A percentile compares a stretch with the other conserved stretches of the same genome.
phyloP scores from a whole-genome alignment of 2,113 vertebrate species.

The Sterna hirundo region DNA sequence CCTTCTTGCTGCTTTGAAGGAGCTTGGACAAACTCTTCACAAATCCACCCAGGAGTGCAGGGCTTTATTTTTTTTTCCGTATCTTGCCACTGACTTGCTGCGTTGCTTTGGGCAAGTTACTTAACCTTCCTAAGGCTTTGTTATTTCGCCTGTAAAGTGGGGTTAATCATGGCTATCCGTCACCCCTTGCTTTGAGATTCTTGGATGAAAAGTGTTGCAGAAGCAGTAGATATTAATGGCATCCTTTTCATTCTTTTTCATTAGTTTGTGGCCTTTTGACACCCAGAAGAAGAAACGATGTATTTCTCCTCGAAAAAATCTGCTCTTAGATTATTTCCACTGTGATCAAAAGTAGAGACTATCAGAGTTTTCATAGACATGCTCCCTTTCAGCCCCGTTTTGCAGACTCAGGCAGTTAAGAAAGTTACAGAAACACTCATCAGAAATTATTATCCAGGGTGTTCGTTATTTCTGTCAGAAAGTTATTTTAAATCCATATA shows the following conservation, averaged over 20 bases:
- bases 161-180: constrained; percentile 39
- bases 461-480: background rate
- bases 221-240: constrained; percentile 9
- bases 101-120: background rate
- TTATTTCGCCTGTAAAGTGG: constrained; percentile 35
- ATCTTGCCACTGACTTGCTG: background rate
- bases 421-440: constrained; percentile 19
- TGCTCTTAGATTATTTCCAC: constrained; percentile 28
- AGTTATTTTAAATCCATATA: background rate
- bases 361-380: background rate
- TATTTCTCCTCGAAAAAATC: constrained; percentile 43
- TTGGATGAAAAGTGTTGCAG: constrained; percentile 26
- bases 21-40: background rate
- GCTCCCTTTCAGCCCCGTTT: background rate
- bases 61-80: background rate
- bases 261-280: constrained; percentile 51
- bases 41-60: background rate
- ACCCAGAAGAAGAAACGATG: constrained; percentile 12
- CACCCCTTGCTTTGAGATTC: constrained; percentile 17
- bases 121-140: constrained; percentile 30
- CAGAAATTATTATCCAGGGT: background rate
- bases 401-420: background rate
- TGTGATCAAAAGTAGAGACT: constrained; percentile 17
- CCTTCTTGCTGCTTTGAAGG: background rate
- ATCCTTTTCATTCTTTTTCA: constrained; percentile 35